A percentile compares a stretch with the other conserved stretches of the same genome.
Conservation (phyloP, 2,888 invertebrate genomes). For the Luperina nickerlii region DNA sequence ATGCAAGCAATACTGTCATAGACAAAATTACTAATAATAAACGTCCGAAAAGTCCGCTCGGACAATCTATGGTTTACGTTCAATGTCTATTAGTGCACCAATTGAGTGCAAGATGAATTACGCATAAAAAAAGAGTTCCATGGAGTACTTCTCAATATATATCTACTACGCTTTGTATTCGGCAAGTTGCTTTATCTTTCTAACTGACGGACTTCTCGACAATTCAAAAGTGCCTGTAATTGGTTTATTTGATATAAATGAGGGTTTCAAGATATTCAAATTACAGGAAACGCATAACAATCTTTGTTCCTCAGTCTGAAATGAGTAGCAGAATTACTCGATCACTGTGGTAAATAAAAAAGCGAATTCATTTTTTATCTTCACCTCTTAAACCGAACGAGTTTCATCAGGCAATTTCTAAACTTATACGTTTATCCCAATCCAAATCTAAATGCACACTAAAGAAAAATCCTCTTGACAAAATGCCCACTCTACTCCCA, state of each 20-base stretch:
- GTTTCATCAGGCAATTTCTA: neutral
- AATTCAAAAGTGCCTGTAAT: neutral
- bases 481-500: constrained; percentile 34
- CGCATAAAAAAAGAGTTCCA: neutral
- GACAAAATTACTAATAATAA: too few relatives aligned
- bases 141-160: neutral
- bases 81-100: too few relatives aligned
- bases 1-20: too few relatives aligned
- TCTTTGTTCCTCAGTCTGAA: neutral
- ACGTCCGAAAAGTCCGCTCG: too few relatives aligned
- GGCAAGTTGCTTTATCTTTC: too few relatives aligned
- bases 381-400: neutral
- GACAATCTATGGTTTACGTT: too few relatives aligned
- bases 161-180: neutral
- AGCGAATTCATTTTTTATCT: neutral
- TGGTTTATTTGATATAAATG: neutral
- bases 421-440: constrained; percentile 19
- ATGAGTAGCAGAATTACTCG: neutral
- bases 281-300: neutral
- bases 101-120: too few relatives aligned
- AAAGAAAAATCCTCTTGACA: constrained; percentile 31
- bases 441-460: constrained; percentile 19
- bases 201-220: neutral
- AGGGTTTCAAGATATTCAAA: neutral
- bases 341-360: neutral